Evolutionary conservation across 2,113 vertebrate genomes (phyloP), one percentile per base, ranked within the genome.

Genomic region (Pteronura brasiliensis): DNA sequence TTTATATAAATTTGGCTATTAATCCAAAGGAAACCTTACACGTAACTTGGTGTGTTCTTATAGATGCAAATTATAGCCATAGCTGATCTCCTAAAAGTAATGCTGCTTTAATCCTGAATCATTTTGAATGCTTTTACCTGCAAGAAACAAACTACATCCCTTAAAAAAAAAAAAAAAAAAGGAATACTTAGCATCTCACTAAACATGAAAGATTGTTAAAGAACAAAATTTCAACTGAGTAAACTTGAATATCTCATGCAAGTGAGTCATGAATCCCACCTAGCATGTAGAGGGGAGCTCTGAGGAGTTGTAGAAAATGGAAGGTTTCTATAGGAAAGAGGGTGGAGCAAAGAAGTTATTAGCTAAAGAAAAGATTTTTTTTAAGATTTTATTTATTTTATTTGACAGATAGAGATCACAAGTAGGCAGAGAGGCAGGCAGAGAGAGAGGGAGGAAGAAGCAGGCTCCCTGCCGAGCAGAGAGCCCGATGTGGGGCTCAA

Each of bases 121-220:
- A 57, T 2, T 93, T 84, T 69, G 47, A 31, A 61, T 69, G 25
- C 52, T 69, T 94, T 97, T 84, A 90, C 29, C 23, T 80, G n/a
- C 59, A 94, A 80, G 23, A 88, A 76, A 23, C 9, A 71, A 20
- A 49, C 61, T 69, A 6, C 7, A 39, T 93, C 39, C 63, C 74
- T 95, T 61, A 83, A 90, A 88, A 95, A 90, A 93, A 59, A 71
- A 71, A 88, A 83, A 90, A 88, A 95, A 90, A 93, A 59, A 71
- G 76, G 92, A 81, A 57, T 36, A 1, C 12, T 47, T 79, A 42
- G 55, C 65, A 31, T 72, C 34, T 87, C 83, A 49, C 25, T 74
- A 69, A 92, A 42, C 42, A 44, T 92, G 65, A 86, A 92, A 63
- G 71, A 82, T 77, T 47, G 42, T 77, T 77, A 47, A 47, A 69